Conservation (phyloP, 2,113 vertebrate species). For the Rynchops niger region DNA sequence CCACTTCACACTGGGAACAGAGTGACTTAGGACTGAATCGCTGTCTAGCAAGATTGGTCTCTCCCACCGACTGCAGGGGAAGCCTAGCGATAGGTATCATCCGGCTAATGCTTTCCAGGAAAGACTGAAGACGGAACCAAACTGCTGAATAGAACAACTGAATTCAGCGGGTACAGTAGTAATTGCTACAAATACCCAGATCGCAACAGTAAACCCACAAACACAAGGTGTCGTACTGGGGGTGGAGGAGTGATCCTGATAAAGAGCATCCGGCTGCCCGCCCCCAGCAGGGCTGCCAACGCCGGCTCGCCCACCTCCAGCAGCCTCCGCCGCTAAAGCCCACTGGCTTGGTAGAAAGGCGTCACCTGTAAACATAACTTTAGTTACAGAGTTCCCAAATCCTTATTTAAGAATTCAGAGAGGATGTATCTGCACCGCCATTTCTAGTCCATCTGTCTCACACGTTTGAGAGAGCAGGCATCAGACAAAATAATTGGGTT, state of each 20-base stretch:
- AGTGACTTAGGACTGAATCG: background rate
- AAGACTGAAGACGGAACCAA: background rate
- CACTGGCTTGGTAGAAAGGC: background rate
- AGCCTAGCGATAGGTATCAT: background rate
- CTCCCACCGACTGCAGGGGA: background rate
- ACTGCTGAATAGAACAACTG: background rate
- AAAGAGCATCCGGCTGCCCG: background rate
- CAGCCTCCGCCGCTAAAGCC: background rate
- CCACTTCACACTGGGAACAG: background rate
- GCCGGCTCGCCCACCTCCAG: rapidly evolving
- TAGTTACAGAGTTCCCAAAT: background rate
- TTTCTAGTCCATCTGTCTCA: background rate
- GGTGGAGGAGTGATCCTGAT: too few species aligned
- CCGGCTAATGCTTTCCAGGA: background rate
- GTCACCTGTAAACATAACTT: background rate
- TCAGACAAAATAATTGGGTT: background rate
- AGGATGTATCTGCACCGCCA: background rate
- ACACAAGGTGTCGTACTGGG: too few species aligned
- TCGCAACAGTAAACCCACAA: background rate
- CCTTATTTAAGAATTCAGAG: background rate
- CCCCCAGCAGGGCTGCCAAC: background rate
- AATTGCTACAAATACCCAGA: background rate
- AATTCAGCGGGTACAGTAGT: background rate
- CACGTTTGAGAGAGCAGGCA: background rate
- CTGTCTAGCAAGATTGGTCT: background rate